Evolutionary conservation across 2,113 vertebrate species (phyloP), one percentile per base, ranked within the genome.

Genomic region (Crotalus tigris): DNA sequence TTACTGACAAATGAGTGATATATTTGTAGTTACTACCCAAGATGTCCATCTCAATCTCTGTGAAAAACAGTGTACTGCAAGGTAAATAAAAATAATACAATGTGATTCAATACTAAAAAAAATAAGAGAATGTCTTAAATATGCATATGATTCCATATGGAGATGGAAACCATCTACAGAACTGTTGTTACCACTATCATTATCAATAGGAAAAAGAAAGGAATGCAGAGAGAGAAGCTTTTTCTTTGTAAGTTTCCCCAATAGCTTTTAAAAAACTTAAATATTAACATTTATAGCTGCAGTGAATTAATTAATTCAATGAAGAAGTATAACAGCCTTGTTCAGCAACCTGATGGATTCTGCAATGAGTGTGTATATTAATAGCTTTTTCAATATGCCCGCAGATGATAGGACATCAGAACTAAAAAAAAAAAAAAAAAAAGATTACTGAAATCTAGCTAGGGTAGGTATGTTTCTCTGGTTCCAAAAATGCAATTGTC

Each of bases 261-360:
- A 69, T 55, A 92, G 46, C 2, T 59, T 92, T 49, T 29, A 39
- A 13, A 29, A 64, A 64, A 2, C 61, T 61, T 90, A 23, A 49
- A 24, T 26, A 55, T 61, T 33, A 92, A 17, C 39, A 39, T n/a
- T 88, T 92, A 53, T n/a, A 64, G 58, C 19, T 88, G 57, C 88
- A 87, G 57, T 92, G 17, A 59, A 92, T 64, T 23, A 92, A 92
- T 88, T 87, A 64, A 3, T 92, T 85, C 29, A 57, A 15, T 85
- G 33, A 61, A 91, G 54, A 23, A 87, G 5, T n/a, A 49, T 61
- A 92, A 39, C 46, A 64, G 24, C 26, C 29, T 87, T 53, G 57
- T 29, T 46, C 57, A 61, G 57, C 19, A 21, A 53, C 13, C 46
- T 87, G 87, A 92, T 53, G 19, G 29, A 33, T 10, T 33, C 5